Conservation (phyloP, 2,888 invertebrate species). For the Odontothrips loti region DNA sequence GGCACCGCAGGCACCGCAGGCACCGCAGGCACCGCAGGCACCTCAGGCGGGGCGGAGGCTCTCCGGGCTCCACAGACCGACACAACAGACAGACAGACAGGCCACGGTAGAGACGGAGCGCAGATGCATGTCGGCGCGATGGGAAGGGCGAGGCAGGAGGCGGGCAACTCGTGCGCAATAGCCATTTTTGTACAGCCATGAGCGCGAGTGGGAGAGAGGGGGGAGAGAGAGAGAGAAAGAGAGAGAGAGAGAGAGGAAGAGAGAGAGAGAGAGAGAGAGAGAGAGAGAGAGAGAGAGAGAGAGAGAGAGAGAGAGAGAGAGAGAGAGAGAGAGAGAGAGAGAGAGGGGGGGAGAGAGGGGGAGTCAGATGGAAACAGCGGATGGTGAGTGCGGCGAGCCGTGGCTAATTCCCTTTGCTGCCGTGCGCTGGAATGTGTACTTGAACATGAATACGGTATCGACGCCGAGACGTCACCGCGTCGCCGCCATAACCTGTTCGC, state of each 20-base stretch:
- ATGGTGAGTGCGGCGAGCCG: too few relatives aligned
- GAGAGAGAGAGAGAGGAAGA: neutral
- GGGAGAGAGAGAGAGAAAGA: neutral
- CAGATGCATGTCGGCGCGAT: neutral
- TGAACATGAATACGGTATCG: too few relatives aligned
- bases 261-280: neutral
- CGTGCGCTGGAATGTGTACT: too few relatives aligned
- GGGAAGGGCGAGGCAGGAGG: neutral
- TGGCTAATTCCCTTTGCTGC: too few relatives aligned
- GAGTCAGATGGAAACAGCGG: neutral
- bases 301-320: too few relatives aligned
- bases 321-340: neutral
- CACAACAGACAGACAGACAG: too few relatives aligned
- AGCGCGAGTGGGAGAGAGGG: neutral
- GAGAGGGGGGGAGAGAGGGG: neutral
- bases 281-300: neutral
- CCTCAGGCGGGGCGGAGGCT: too few relatives aligned
- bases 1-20: neutral
- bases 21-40: neutral
- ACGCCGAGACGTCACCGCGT: too few relatives aligned
- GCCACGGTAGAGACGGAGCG: neutral
- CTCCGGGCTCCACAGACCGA: too few relatives aligned
- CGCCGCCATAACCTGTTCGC: too few relatives aligned
- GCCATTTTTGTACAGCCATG: too few relatives aligned
- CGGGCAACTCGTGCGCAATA: neutral